These are phyloP conservation scores for Vandiemenella viatica DNA, from an alignment of 2,888 invertebrate genomes.

Conservation along the genomic window DNA sequence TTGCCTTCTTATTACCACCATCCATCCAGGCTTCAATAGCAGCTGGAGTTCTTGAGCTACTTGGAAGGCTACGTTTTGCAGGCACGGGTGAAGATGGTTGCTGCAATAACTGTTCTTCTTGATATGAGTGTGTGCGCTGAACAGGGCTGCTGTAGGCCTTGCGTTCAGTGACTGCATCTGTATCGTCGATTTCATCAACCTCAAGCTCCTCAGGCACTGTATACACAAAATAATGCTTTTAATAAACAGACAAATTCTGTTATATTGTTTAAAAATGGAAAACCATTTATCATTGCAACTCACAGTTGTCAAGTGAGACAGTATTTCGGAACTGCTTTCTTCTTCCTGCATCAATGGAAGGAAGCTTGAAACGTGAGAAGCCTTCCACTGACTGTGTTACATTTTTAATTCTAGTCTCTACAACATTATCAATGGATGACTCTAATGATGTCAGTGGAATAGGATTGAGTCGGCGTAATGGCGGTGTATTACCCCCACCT, in stretches of 20 bases:
- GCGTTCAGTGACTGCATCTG: constrained; percentile 8
- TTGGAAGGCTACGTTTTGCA: too few species aligned
- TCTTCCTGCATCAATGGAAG: neutral
- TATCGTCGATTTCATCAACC: constrained; percentile 17
- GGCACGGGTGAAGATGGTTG: too few species aligned
- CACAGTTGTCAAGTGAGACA: constrained; percentile 15
- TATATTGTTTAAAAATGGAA: too few species aligned
- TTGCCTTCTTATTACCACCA: too few species aligned
- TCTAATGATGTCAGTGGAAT: constrained; percentile 6
- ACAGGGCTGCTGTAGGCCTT: constrained; percentile 18
- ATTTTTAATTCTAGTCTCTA: too few species aligned
- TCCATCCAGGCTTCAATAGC: too few species aligned
- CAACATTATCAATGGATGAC: neutral
- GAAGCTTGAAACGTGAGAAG: neutral
- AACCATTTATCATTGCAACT: constrained; percentile 3
- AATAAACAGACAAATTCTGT: neutral
- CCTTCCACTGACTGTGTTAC: too few species aligned
- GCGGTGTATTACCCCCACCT: constrained; percentile 3
- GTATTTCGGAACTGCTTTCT: constrained; percentile 10
- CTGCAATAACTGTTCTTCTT: too few species aligned
- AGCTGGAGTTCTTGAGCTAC: too few species aligned
- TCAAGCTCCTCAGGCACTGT: constrained; percentile 35
- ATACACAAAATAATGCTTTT: constrained; percentile 18
- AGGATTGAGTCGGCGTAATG: constrained; percentile 10
- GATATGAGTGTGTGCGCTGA: constrained; percentile 15